phyloP scores from a whole-genome alignment of 2,888 invertebrate species.

The Dysmachus trigonus region DNA sequence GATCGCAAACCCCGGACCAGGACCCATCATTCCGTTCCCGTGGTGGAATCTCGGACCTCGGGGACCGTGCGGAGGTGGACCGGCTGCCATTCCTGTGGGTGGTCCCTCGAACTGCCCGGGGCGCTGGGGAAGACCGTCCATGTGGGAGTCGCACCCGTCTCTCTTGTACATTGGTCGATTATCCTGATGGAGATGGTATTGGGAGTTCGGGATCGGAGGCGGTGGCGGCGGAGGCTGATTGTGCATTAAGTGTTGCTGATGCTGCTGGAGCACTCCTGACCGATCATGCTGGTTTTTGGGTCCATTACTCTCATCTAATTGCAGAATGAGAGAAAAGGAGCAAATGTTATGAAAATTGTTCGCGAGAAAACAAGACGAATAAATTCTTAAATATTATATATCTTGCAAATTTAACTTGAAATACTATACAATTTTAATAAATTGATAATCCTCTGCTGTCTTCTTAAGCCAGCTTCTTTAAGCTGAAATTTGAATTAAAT shows the following conservation, averaged over 20 bases:
- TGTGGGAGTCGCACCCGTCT: conserved; percentile 41
- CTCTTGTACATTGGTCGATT: conserved; percentile 44
- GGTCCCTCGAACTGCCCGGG: conserved; percentile 30
- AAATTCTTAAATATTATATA: neutral
- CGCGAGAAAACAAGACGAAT: neutral
- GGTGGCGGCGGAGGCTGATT: conserved; percentile 14
- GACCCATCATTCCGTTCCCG: conserved; percentile 42
- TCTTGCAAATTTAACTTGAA: neutral
- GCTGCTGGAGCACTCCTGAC: neutral
- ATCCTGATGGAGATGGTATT: conserved; percentile 25
- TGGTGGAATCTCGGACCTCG: conserved; percentile 10
- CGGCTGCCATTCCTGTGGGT: neutral
- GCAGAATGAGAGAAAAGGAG: conserved; percentile 1
- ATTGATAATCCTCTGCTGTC: neutral
- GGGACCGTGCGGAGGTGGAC: neutral
- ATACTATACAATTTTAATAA: neutral
- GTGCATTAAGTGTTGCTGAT: conserved; percentile 20
- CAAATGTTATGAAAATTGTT: neutral
- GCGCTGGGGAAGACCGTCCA: conserved; percentile 21
- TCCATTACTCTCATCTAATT: conserved; percentile 45
- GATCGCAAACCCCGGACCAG: conserved; percentile 29
- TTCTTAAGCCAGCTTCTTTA: neutral
- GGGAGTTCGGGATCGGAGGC: neutral
- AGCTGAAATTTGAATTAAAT: neutral
- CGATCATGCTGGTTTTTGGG: conserved; percentile 22